Base-by-base conservation (phyloP, 2,113 vertebrate species). In the Hiodon alosoides region DNA sequence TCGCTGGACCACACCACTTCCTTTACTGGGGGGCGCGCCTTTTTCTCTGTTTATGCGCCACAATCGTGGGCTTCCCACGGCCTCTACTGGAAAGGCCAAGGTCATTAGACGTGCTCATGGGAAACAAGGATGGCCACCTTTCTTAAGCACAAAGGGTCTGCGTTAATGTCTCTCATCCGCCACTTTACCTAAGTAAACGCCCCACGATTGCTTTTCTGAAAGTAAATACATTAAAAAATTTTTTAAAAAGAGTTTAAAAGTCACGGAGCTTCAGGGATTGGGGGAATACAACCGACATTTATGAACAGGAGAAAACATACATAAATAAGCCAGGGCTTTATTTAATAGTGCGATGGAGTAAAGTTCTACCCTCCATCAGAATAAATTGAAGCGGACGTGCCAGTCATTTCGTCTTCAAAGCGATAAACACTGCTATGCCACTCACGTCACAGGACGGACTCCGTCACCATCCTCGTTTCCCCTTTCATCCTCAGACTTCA, bases 401-500 rank as follows among this genome's bases (percentile, higher is more conserved):
- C 76, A 81, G 67, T 81, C 81, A 82, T 75, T 76, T 80, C 73
- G 83, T 83, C 88, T 89, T 91, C 88, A 90, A 91, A 70, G 89
- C 80, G 31, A 16, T 75, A 77, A 79, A 76, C 87, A 87, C 89
- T 79, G 81, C 78, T 83, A 91, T 90, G 88, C 90, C 77, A 85
- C 87, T 87, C 90, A 91, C 89, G 84, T 88, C 85, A 87, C 77
- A 76, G 85, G 84, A 89, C 85, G 85, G 87, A 82, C 89, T 78
- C 89, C 87, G 89, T 87, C 86, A 84, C 89, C 87, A 89, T 91
- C 90, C 90, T 89, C 53, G 31, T 87, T 84, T 86, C 84, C 84
- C 83, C 88, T 91, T 91, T 92, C 89, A 92, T 91, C 89, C 87
- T 82, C 67, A 75, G 84, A 89, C 90, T 91, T 91, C 90, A 91